Conservation (phyloP, 2,797 vertebrate species). For the Salmo trutta region DNA sequence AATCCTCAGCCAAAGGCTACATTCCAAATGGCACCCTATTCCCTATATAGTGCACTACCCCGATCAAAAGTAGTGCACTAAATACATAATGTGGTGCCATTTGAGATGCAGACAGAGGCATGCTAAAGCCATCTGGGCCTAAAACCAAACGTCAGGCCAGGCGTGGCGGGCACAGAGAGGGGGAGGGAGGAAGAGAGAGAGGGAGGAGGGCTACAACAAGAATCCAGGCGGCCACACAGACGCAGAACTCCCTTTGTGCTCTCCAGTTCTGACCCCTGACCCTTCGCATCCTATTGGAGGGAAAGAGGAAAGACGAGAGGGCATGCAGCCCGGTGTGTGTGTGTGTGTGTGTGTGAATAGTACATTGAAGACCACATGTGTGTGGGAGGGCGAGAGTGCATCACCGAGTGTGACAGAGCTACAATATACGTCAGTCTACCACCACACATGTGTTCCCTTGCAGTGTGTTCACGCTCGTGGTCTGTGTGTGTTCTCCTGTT, state of each 20-base stretch:
- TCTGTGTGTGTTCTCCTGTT: background rate
- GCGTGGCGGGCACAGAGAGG: constrained; percentile 40
- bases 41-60: background rate
- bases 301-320: constrained; percentile 51
- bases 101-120: background rate
- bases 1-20: constrained; percentile 68
- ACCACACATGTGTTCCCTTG: background rate
- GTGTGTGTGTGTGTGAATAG: constrained; percentile 17
- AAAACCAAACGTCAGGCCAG: constrained; percentile 64
- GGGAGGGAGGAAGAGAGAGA: constrained; percentile 15
- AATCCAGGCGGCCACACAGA: constrained; percentile 62
- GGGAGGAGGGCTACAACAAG: constrained; percentile 45
- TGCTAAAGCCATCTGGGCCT: constrained; percentile 32
- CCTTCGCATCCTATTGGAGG: constrained; percentile 70
- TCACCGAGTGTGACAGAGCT: background rate
- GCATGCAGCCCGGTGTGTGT: background rate
- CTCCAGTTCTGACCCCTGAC: constrained; percentile 69
- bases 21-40: background rate
- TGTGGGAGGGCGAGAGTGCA: background rate
- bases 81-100: background rate
- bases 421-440: background rate
- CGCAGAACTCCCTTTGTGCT: constrained; percentile 68
- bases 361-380: background rate
- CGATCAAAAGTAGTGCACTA: background rate
- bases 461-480: background rate